Evolutionary conservation across 2,888 invertebrate species (phyloP).

Genomic region (Danaus chrysippus): DNA sequence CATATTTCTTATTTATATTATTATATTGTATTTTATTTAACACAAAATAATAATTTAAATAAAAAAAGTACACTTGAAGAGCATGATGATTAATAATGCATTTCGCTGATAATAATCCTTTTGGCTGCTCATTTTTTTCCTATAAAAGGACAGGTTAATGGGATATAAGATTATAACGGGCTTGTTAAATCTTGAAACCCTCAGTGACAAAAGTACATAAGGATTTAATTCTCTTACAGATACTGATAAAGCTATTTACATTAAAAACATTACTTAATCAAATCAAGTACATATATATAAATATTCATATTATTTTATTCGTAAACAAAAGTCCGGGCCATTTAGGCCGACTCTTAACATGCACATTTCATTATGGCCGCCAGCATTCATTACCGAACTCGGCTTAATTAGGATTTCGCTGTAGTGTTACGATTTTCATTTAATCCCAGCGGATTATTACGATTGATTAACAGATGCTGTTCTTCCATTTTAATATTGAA

Average conservation of each 20-base stretch:
- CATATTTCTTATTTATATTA: too few relatives aligned
- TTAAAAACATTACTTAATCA: background rate
- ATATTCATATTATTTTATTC: background rate
- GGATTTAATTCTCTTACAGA: too few relatives aligned
- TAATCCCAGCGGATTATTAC: constrained; percentile 24
- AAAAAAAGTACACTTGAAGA: too few relatives aligned
- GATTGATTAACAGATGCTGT: constrained; percentile 27
- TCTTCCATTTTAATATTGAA: background rate
- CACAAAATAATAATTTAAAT: too few relatives aligned
- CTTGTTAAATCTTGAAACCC: too few relatives aligned
- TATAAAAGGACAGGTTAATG: too few relatives aligned
- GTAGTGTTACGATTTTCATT: constrained; percentile 28
- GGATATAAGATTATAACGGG: too few relatives aligned
- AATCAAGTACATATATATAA: background rate
- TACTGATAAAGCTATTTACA: background rate
- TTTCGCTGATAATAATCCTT: too few relatives aligned
- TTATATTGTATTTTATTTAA: too few relatives aligned
- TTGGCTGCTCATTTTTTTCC: too few relatives aligned
- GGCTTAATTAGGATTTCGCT: constrained; percentile 27
- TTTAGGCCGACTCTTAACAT: constrained; percentile 1
- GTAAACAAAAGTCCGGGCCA: background rate
- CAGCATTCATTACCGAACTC: constrained; percentile 2
- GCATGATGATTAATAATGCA: too few relatives aligned
- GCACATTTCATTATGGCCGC: background rate
- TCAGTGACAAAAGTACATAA: too few relatives aligned